Base-by-base conservation (phyloP, 2,888 invertebrate species). In the Caenorhabditis sp. region DNA sequence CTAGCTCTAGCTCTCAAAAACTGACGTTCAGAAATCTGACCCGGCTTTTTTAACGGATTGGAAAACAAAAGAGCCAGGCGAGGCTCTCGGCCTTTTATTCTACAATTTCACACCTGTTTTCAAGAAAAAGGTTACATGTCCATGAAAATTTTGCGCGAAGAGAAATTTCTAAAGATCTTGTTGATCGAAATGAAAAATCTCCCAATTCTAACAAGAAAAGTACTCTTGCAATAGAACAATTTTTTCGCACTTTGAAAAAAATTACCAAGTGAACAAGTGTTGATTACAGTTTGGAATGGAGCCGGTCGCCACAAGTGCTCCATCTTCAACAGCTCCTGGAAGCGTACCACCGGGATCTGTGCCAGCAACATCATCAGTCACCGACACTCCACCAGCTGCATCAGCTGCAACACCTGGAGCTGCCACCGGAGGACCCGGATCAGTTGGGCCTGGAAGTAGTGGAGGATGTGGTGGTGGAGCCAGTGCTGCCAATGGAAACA, bases 241-340 rank as follows among this genome's bases (percentile, higher is more conserved):
- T 31, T 31, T 10, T 31, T 10, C 31, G 31, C n/a, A n/a, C n/a
- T 31, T 31, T 10, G 10, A 31, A 31, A 43, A 43, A 43, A 3
- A 43, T 10, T 17, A 43, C 12, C 5, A 43, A 43, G 2, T 12
- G 14, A 43, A 17, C 14, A 17, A 17, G 5, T 43, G 12, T 43
- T 43, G 12, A 21, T 51, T 51, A 8, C 51, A 51, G 51, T 51
- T 51, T 51, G 51, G 51, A 51, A 51, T 51, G 51, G 51, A 51
- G 5, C 21, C 51, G 21, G 5, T 23, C 21, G 51, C 51, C 4
- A 23, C 51, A 19, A 23, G 51, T 51, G 21, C 51, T 21, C 5
- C 51, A 8, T 23, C 51, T 4, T 6, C 51, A 51, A 19, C 51
- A 23, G 51, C 21, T 21, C 51, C 51, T 23, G 51, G 51, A 51